A percentile compares a stretch with the other conserved stretches of the same genome.
Conservation (phyloP, 2,888 invertebrate genomes). For the Eupithecia vulgata region DNA sequence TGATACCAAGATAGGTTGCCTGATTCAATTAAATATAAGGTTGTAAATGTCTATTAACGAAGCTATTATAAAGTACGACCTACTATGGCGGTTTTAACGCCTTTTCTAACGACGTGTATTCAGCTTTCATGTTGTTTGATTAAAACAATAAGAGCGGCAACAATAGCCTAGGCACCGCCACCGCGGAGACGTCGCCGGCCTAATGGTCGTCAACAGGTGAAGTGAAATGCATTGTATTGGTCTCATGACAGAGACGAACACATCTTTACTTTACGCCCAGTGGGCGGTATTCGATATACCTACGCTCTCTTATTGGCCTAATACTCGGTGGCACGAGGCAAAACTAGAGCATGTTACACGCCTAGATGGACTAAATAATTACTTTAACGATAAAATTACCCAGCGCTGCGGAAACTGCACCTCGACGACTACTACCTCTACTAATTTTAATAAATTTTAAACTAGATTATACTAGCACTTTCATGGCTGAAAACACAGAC, state of each 20-base stretch:
- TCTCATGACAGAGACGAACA: conserved; percentile 20
- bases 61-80: not conserved
- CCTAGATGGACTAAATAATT: not conserved
- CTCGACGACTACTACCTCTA: not conserved
- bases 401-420: not conserved
- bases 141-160: not conserved
- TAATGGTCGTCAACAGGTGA: not conserved
- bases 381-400: not conserved
- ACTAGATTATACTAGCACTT: too few species aligned
- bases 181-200: not conserved
- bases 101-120: not conserved
- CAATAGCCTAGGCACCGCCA: not conserved
- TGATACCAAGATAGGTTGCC: not conserved
- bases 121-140: not conserved
- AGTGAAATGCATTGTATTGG: conserved; percentile 22
- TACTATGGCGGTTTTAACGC: not conserved
- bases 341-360: conserved; percentile 6
- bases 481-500: too few species aligned
- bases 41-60: not conserved
- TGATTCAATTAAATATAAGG: not conserved
- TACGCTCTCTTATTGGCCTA: conserved; percentile 37
- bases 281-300: conserved; percentile 31
- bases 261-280: conserved; percentile 28
- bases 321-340: not conserved
- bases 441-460: not conserved